Percentiles rank a stretch among this genome's conserved stretches.
phyloP scores from a whole-genome alignment of 2,113 vertebrate genomes.

The Corythornis vintsioides region DNA sequence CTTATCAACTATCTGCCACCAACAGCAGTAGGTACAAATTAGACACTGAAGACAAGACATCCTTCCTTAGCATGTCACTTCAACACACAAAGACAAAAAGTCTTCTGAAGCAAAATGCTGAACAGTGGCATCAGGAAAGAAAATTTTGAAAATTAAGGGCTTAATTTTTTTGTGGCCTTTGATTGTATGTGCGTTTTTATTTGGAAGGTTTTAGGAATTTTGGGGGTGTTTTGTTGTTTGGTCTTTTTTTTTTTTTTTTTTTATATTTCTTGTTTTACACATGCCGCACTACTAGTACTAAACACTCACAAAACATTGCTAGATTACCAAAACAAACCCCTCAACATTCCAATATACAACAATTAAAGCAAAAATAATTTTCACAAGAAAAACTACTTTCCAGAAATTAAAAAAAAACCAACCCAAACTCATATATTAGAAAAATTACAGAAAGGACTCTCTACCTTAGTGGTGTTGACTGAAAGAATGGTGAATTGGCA shows the following conservation, averaged over 20 bases:
- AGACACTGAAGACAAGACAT: not conserved
- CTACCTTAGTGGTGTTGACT: not conserved
- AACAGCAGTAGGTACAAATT: not conserved
- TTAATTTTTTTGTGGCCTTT: not conserved
- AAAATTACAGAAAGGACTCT: not conserved
- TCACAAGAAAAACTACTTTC: slow-evolving; percentile 1
- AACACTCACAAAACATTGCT: slow-evolving; percentile 39
- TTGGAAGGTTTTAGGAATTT: not conserved
- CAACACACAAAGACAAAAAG: not conserved
- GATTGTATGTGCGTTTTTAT: not conserved
- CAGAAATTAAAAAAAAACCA: not conserved
- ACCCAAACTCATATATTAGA: not conserved
- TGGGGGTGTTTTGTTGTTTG: not conserved
- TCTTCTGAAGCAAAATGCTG: not conserved
- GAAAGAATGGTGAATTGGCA: not conserved
- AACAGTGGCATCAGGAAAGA: not conserved
- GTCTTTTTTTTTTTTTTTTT: not conserved
- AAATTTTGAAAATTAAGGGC: not conserved
- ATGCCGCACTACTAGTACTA: not conserved
- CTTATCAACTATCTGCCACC: not conserved
- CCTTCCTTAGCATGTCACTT: not conserved
- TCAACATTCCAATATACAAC: not conserved
- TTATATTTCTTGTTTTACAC: not conserved
- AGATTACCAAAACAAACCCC: not conserved
- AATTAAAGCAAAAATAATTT: slow-evolving; percentile 5